phyloP scores from a whole-genome alignment of 2,113 vertebrate species.

The Hyperopisus bebe region DNA sequence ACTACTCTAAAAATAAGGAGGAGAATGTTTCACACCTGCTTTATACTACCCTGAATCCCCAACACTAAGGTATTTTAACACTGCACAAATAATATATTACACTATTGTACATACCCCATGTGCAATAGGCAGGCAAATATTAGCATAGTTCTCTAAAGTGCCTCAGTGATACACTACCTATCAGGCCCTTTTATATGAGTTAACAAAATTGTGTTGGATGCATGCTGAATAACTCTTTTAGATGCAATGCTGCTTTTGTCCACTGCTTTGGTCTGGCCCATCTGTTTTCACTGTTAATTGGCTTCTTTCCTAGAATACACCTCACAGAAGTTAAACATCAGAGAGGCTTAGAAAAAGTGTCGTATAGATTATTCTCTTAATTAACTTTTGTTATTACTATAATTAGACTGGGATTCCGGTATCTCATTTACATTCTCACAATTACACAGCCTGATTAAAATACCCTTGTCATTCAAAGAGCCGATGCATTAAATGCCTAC shows the following conservation, averaged over 20 bases:
- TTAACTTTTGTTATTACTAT: conserved; percentile 49
- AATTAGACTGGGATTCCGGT: conserved; percentile 44
- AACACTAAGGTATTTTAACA: neutral
- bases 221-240: conserved; percentile 26
- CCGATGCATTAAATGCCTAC: conserved; percentile 39
- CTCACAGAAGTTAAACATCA: neutral
- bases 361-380: conserved; percentile 46
- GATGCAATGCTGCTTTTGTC: conserved; percentile 3
- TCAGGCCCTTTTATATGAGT: conserved; percentile 35
- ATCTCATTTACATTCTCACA: conserved; percentile 36
- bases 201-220: conserved; percentile 30
- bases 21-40: neutral
- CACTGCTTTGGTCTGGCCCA: conserved; percentile 21
- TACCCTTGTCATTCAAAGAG: conserved; percentile 32
- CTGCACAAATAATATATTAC: neutral
- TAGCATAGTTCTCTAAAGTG: conserved; percentile 23
- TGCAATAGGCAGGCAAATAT: conserved; percentile 24
- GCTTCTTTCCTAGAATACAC: neutral
- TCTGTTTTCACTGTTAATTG: conserved; percentile 19
- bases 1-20: neutral
- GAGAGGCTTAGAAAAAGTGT: conserved; percentile 11
- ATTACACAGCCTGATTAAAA: conserved; percentile 42
- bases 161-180: conserved; percentile 25
- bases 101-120: conserved; percentile 19
- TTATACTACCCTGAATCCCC: neutral